Base-by-base conservation (phyloP, 2,113 vertebrate species). In the Grus americana region DNA sequence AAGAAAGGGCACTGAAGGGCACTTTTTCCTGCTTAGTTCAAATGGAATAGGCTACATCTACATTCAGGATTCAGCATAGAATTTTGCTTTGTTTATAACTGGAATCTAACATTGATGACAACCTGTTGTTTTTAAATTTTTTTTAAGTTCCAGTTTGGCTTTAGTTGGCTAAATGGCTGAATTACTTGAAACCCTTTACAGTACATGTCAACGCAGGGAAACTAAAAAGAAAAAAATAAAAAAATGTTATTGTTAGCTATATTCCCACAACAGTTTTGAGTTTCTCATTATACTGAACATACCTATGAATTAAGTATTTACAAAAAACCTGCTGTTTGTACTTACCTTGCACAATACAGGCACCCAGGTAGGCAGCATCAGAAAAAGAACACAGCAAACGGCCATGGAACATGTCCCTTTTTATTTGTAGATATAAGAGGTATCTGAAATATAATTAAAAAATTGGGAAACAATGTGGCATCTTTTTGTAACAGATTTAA, bases 371-470 rank as follows among this genome's bases (percentile, higher is more conserved):
- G 42, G 99, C 99, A 94, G 99, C 99, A 93, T 99, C 99, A 61
- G 98, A 98, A 92, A 99, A 99, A 34, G 99, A 99, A 88, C 99
- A 99, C 70, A 99, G 98, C 93, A 99, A 98, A 71, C 99, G 99
- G 20, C 99, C 99, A 15, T 99, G 99, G 97, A 99, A 99, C 97
- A 99, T 98, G n/a, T 99, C 99, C 89, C 99, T 99, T 97, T 99
- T 99, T 96, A 99, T 92, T 96, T 99, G 99, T 75, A 99, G 98
- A 91, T 99, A 99, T 90, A 99, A 96, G 80, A 99, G 99, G 89
- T 99, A 99, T 97, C 99, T 99, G 97, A 47, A 98, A 98, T 11
- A 70, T 3, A 91, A 47, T 58, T 96, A 85, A 91, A 91, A 82
- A n/a, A 55, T 34, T 49, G 65, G 32, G 14, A 55, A 80, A 91